Evolutionary conservation across 2,888 invertebrate genomes (phyloP), one percentile per base, ranked within the genome.

Genomic region (Caenorhabditis sp.): DNA sequence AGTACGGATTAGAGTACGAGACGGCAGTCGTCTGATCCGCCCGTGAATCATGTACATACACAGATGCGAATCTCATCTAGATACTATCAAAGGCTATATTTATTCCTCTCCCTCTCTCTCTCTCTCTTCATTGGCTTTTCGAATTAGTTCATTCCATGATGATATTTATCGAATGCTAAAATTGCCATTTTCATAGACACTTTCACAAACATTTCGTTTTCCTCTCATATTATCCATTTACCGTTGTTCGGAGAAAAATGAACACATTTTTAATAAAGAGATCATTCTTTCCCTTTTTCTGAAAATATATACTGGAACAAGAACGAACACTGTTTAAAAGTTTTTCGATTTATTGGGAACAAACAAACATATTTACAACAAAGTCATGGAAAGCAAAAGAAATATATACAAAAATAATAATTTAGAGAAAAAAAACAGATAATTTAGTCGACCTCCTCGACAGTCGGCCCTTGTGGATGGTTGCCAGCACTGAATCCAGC

Each of bases 1-100:
- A 84, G 39, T 88, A 85, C 59, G 88, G 88, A 22, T 79, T 88
- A 50, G 88, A 88, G 66, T 88, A 85, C 70, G 88, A 88, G 68
- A 86, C 88, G 22, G 88, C 83, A 3, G 78, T 88, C 24, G 79
- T 82, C 35, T 82, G 55, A 68, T 27, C n/a, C 13, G 13, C 6
- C 24, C 26, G 7, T 9, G 5, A 1, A 13, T n/a, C 13, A 26
- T 26, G 15, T 55, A 41, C 20, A 26, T 39, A 24, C 50, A 26
- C 17, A 13, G 20, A 6, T 37, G 22, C 26, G 53, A 1, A 53
- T 53, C 53, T 53, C 53, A 53, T 30, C 30, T 50, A 50, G 45
- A 45, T 24, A 22, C 24, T 45, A 24, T 22, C 45, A 45, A 15
- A 45, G 22, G 6, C 32, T 50, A 48, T 48, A 46, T 46, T 46